Conservation (phyloP, 2,113 vertebrate genomes). For the Mus spicilegus region DNA sequence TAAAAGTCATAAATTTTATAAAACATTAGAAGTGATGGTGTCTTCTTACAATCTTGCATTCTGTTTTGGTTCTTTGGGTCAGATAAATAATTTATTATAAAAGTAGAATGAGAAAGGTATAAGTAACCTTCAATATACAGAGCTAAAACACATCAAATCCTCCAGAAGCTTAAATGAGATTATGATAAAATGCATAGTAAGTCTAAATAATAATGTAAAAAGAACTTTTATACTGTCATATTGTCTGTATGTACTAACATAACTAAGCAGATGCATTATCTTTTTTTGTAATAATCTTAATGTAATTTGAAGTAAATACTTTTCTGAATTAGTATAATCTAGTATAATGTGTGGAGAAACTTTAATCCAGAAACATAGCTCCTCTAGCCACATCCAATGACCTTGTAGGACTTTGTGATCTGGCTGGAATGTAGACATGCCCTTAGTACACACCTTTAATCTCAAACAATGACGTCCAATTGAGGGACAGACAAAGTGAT, state of each 20-base stretch:
- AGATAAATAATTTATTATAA: constrained; percentile 47
- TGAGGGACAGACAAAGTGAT: too few species aligned
- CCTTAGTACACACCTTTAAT: too few species aligned
- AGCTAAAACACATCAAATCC: neutral
- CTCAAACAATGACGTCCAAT: too few species aligned
- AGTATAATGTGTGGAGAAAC: neutral
- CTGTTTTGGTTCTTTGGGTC: neutral
- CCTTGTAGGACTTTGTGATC: too few species aligned
- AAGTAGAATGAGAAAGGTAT: constrained; percentile 22
- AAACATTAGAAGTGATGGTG: neutral
- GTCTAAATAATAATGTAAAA: constrained; percentile 32
- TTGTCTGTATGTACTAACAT: neutral
- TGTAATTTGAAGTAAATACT: constrained; percentile 23
- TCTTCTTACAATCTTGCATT: constrained; percentile 17
- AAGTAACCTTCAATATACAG: neutral
- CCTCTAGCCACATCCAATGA: too few species aligned
- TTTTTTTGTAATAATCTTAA: neutral
- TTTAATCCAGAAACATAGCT: too few species aligned
- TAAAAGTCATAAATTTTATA: constrained; percentile 51
- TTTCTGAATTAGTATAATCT: constrained; percentile 4
- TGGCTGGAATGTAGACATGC: too few species aligned
- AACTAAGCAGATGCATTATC: neutral
- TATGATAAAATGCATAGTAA: constrained; percentile 18
- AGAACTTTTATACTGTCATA: neutral
- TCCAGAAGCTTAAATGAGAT: constrained; percentile 26